A percentile compares a stretch with the other conserved stretches of the same genome.
These are phyloP conservation scores for Nomada ruficornis DNA, from an alignment of 2,888 invertebrate species.

Conservation along the genomic window DNA sequence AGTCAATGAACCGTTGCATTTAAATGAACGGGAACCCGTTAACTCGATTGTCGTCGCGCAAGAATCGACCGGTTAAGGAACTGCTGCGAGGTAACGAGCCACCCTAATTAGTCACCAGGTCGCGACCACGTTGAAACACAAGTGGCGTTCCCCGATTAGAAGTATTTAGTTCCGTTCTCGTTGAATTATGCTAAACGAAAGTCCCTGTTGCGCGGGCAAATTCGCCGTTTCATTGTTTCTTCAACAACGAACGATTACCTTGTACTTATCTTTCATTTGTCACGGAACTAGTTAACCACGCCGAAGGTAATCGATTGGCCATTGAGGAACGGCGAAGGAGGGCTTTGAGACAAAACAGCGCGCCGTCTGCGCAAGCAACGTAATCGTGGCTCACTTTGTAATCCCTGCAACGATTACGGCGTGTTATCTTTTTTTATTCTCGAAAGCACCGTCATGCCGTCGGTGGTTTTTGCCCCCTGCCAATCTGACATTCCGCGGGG, in stretches of 20 bases:
- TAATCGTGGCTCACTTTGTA: not conserved
- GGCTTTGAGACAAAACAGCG: not conserved
- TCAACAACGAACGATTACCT: not conserved
- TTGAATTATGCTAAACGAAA: not conserved
- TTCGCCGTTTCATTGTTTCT: not conserved
- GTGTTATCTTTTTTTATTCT: not conserved
- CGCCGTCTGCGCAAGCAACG: not conserved
- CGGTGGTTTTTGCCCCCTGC: not conserved
- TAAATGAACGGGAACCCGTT: conserved; percentile 42
- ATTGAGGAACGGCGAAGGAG: not conserved
- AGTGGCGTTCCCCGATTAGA: conserved; percentile 29
- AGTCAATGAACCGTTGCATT: conserved; percentile 30
- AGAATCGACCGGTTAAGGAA: conserved; percentile 62
- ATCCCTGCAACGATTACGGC: not conserved
- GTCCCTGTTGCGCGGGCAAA: too few relatives aligned
- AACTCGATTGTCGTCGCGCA: conserved; percentile 51
- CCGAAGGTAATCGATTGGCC: not conserved
- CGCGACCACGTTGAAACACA: conserved; percentile 13
- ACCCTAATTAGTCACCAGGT: conserved; percentile 55
- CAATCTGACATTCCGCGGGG: conserved; percentile 1
- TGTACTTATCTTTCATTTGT: not conserved
- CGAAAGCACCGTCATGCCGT: not conserved
- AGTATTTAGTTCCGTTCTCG: conserved; percentile 10
- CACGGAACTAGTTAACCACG: not conserved
- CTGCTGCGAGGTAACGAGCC: conserved; percentile 51